These are phyloP conservation scores for Drosophila busckii DNA, from an alignment of 1,140 invertebrate genomes.

Conservation along the genomic window DNA sequence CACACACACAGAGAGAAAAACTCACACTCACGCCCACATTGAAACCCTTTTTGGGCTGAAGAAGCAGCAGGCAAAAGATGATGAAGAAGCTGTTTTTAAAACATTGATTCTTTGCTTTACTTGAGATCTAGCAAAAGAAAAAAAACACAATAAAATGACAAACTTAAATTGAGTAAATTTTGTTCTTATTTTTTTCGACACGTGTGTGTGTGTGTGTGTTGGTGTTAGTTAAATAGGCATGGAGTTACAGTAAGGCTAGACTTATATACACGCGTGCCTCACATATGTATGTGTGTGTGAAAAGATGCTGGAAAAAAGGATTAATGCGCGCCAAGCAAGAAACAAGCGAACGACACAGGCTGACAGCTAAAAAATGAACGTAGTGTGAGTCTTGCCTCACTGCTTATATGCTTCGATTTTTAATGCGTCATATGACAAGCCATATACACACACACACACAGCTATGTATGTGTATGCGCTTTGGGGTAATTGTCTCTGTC, in stretches of 20 bases:
- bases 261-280: constrained; percentile 60
- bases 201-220: background rate
- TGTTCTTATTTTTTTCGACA: background rate
- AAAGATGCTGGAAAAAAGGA: constrained; percentile 75
- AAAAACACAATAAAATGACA: background rate
- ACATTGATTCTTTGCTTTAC: too few relatives aligned
- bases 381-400: too few relatives aligned
- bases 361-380: too few relatives aligned
- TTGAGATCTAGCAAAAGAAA: too few relatives aligned
- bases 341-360: background rate
- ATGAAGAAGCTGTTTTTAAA: too few relatives aligned
- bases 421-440: constrained; percentile 64
- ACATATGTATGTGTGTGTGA: constrained; percentile 32
- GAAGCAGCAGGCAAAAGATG: constrained; percentile 30
- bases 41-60: too few relatives aligned
- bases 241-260: constrained; percentile 15
- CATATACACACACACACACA: constrained; percentile 2
- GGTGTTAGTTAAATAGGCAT: background rate
- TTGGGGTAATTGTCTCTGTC: constrained; percentile 40
- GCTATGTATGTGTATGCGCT: constrained; percentile 11
- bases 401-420: constrained; percentile 67
- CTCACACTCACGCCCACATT: too few relatives aligned
- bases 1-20: constrained; percentile 18
- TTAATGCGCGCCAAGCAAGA: constrained; percentile 60
- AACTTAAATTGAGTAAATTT: background rate